These are phyloP conservation scores for Actinopyga echinites DNA, from an alignment of 53 echinoderm and acorn worm species.

Conservation along the genomic window DNA sequence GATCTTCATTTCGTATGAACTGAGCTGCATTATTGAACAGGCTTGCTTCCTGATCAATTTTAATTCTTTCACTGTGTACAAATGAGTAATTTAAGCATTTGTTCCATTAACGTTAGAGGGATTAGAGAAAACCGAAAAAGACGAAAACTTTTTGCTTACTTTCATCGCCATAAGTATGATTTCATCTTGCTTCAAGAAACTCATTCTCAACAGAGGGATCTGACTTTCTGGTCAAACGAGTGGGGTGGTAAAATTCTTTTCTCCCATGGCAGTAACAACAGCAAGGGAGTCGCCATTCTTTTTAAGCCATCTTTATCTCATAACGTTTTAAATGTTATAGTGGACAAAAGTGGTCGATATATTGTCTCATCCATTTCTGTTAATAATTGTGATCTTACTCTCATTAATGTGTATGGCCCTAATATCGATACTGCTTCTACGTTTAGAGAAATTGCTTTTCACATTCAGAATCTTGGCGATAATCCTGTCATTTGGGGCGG, in stretches of 20 bases:
- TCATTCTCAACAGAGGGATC: slow-evolving; percentile 13
- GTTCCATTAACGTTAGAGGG: slow-evolving; percentile 24
- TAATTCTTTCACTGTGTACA: neutral
- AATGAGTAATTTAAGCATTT: neutral
- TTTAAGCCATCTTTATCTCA: slow-evolving; percentile 20
- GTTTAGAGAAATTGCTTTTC: slow-evolving; percentile 40
- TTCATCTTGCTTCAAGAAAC: slow-evolving; percentile 34
- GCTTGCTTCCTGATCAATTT: too few relatives aligned
- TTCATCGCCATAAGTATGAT: slow-evolving; percentile 13
- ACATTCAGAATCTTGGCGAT: slow-evolving; percentile 19
- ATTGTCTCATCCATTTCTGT: neutral
- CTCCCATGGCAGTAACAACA: slow-evolving; percentile 27
- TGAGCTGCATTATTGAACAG: too few relatives aligned
- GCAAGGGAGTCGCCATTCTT: slow-evolving; percentile 33
- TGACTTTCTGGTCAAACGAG: slow-evolving; percentile 21
- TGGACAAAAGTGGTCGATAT: slow-evolving; percentile 36
- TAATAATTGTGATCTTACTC: slow-evolving; percentile 18
- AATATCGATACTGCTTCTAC: slow-evolving; percentile 33
- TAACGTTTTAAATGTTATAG: neutral
- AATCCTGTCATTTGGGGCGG: slow-evolving; percentile 22
- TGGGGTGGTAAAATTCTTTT: slow-evolving; percentile 44
- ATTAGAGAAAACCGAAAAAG: slow-evolving; percentile 11
- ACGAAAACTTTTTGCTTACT: slow-evolving; percentile 29
- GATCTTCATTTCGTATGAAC: too few relatives aligned
- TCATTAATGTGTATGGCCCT: slow-evolving; percentile 49